phyloP scores from a whole-genome alignment of 2,797 vertebrate genomes.

The Ataeniobius toweri region DNA sequence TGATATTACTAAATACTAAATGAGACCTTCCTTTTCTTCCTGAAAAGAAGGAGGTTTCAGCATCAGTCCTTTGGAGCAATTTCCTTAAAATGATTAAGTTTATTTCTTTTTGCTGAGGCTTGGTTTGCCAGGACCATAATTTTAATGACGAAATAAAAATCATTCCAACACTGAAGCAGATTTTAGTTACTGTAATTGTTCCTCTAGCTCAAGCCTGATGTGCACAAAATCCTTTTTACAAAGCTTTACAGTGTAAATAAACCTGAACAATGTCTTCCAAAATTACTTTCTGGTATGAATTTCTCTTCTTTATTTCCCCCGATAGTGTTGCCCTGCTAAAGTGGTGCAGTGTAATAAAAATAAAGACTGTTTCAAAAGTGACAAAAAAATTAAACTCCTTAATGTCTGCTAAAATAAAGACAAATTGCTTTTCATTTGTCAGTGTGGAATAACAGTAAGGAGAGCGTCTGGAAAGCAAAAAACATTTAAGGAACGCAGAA shows the following conservation, averaged over 20 bases:
- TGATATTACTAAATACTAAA: neutral
- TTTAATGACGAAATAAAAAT: neutral
- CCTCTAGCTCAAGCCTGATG: neutral
- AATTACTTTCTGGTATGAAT: slow-evolving; percentile 1
- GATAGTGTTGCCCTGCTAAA: slow-evolving; percentile 19
- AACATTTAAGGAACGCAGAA: slow-evolving; percentile 2
- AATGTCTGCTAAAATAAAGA: neutral
- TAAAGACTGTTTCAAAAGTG: neutral
- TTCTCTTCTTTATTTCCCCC: slow-evolving; percentile 23
- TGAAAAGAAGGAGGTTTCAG: neutral
- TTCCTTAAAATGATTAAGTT: neutral
- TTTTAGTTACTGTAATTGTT: neutral
- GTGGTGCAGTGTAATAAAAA: neutral
- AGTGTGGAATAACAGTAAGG: neutral
- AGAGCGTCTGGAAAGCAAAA: neutral
- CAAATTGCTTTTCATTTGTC: neutral
- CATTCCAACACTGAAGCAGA: neutral
- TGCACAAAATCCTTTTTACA: neutral
- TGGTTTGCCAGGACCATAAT: neutral
- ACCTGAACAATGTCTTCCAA: neutral
- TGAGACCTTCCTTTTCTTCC: neutral
- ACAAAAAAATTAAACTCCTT: neutral
- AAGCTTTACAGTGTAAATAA: slow-evolving; percentile 4
- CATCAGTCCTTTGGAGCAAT: neutral
- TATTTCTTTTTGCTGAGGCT: neutral